These are phyloP conservation scores for Adela reaumurella DNA, from an alignment of 2,888 invertebrate species.

Conservation along the genomic window DNA sequence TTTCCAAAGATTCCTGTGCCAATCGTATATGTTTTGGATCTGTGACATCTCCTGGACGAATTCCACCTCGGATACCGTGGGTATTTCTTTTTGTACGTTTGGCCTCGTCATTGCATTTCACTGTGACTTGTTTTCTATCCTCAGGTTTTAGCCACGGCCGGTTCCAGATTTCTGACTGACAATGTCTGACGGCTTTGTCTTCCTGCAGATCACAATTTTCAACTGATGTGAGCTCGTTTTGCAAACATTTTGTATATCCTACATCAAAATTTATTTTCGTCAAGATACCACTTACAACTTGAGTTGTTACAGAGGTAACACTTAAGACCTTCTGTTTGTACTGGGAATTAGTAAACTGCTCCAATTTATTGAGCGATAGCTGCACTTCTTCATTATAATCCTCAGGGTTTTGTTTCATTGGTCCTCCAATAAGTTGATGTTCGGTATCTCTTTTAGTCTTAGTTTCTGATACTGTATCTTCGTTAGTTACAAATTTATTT, in stretches of 20 bases:
- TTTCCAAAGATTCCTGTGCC: conserved; percentile 18
- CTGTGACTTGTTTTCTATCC: conserved; percentile 9
- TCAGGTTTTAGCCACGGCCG: too few relatives aligned
- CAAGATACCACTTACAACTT: conserved; percentile 35
- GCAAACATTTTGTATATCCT: conserved; percentile 13
- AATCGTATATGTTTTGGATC: conserved; percentile 17
- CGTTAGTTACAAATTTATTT: too few relatives aligned
- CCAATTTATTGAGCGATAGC: too few relatives aligned
- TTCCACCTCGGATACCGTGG: conserved; percentile 1
- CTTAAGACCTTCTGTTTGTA: conserved; percentile 17
- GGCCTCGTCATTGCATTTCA: conserved; percentile 23
- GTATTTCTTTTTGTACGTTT: conserved; percentile 15
- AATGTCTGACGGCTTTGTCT: too few relatives aligned
- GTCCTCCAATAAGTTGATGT: not conserved
- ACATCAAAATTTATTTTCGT: conserved; percentile 34
- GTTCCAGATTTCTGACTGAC: too few relatives aligned
- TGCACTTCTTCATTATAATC: not conserved
- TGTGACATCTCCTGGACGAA: conserved; percentile 9
- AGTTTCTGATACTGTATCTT: conserved; percentile 8
- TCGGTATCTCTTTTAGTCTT: conserved; percentile 6
- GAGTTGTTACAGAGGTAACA: conserved; percentile 24
- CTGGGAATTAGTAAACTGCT: not conserved
- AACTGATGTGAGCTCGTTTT: too few relatives aligned
- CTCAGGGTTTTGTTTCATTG: not conserved
- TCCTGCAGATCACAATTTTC: too few relatives aligned